Base-by-base conservation (phyloP, 2,113 vertebrate species). In the Chaenocephalus aceratus region DNA sequence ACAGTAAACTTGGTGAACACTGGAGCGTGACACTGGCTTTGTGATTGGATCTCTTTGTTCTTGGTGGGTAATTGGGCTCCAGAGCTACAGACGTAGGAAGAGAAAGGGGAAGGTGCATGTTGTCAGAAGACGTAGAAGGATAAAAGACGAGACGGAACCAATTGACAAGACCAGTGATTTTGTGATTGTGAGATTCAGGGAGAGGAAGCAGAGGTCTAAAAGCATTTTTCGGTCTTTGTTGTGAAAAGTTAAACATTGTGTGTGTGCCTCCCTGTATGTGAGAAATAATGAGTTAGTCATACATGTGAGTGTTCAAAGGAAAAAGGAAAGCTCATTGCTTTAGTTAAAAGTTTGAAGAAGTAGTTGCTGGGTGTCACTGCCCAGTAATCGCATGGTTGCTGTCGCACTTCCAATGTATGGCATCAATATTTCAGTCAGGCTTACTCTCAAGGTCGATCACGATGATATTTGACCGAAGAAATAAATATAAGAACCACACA, bases 31-130 rank as follows among this genome's bases (percentile, higher is more conserved):
- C 87, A 21, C 73, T 46, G 26, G 75, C 82, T 90, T 89, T 88
- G 86, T 79, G 89, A 93, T 91, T 81, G 86, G 82, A 91, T 90
- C 85, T 84, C 75, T 84, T 75, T 87, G 90, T 88, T 91, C 86
- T 89, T 75, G 53, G 53, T 63, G 77, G 80, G 88, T 94, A 94
- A 94, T 93, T 93, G 92, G 90, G 88, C 92, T 92, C 91, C 65
- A 76, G 86, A 84, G 90, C 69, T 79, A 58, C 58, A 80, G 77
- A 79, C 84, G 70, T 63, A 75, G 62, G 71, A 61, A 70, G 64
- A 65, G 72, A 85, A 57, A 78, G 66, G 53, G 81, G 81, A 79
- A 69, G 86, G 79, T 83, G 75, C 66, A 74, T 66, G 73, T 83
- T 90, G 75, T 89, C 72, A 82, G 67, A 82, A 81, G 63, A 81